Conservation (phyloP, 2,113 vertebrate genomes). For the Chamaetylas fuelleborni region DNA sequence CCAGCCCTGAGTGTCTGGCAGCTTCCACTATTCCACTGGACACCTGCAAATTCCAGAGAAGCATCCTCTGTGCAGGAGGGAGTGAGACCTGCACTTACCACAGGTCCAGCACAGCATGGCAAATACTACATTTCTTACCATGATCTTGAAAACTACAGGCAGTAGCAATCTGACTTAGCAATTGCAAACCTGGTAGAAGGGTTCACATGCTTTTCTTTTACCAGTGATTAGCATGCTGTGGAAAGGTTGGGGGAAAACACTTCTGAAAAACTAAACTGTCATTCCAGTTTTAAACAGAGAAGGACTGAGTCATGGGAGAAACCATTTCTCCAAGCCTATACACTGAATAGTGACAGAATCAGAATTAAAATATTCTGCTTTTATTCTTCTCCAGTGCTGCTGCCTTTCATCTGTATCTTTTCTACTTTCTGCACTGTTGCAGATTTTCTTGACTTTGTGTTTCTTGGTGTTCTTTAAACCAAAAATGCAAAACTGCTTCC, state of each 20-base stretch:
- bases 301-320: neutral
- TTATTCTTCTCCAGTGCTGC: neutral
- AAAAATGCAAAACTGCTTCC: neutral
- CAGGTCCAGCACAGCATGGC: neutral
- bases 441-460: neutral
- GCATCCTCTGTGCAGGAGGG: neutral
- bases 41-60: neutral
- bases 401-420: neutral
- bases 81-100: rapidly evolving
- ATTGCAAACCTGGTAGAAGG: neutral
- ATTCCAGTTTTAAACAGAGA: neutral
- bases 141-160: neutral
- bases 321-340: neutral
- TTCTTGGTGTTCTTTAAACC: neutral
- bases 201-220: neutral
- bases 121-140: neutral
- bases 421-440: neutral
- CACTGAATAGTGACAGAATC: neutral
- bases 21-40: neutral
- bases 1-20: neutral
- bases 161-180: neutral
- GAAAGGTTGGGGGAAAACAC: neutral
- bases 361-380: neutral
- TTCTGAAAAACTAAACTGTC: neutral
- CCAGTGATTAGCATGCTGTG: neutral